Evolutionary conservation across 2,888 invertebrate genomes (phyloP).

Genomic region (Drosophila quinaria): DNA sequence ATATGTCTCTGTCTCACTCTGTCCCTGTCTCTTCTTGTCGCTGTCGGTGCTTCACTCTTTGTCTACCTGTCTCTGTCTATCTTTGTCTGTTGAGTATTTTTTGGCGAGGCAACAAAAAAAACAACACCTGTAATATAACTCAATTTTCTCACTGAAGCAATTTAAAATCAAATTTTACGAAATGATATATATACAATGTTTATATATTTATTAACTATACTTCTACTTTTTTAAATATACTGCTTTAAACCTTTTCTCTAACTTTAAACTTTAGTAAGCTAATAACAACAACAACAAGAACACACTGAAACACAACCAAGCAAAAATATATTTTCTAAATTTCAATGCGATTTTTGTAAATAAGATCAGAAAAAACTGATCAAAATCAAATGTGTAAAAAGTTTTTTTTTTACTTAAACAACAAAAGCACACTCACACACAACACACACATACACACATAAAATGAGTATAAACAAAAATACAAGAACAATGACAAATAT

Average conservation of each 20-base stretch:
- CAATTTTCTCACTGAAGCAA: conserved; percentile 43
- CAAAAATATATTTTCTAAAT: conserved; percentile 27
- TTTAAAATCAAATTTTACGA: conserved; percentile 13
- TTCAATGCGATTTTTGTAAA: conserved; percentile 37
- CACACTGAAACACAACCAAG: conserved; percentile 6
- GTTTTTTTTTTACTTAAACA: conserved; percentile 28
- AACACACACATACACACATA: conserved; percentile 22
- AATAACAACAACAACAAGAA: conserved; percentile 25
- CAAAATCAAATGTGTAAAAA: conserved; percentile 39
- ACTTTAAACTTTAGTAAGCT: conserved; percentile 57
- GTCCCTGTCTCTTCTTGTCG: conserved; percentile 3
- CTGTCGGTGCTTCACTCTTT: conserved; percentile 2
- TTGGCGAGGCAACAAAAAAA: conserved; percentile 23
- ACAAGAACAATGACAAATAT: conserved; percentile 36
- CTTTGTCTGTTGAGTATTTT: conserved; percentile 22
- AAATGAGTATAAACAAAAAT: background rate
- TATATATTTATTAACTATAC: conserved; percentile 50
- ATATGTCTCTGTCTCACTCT: background rate
- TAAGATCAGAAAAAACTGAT: conserved; percentile 28
- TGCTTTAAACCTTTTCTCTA: conserved; percentile 60
- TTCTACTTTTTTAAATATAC: conserved; percentile 40
- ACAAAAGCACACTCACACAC: conserved; percentile 38
- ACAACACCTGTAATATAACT: conserved; percentile 58
- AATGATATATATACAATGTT: conserved; percentile 42
- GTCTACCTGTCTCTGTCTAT: conserved; percentile 2